phyloP scores from a whole-genome alignment of 2,113 vertebrate species.

The Campylomormyrus numenius region DNA sequence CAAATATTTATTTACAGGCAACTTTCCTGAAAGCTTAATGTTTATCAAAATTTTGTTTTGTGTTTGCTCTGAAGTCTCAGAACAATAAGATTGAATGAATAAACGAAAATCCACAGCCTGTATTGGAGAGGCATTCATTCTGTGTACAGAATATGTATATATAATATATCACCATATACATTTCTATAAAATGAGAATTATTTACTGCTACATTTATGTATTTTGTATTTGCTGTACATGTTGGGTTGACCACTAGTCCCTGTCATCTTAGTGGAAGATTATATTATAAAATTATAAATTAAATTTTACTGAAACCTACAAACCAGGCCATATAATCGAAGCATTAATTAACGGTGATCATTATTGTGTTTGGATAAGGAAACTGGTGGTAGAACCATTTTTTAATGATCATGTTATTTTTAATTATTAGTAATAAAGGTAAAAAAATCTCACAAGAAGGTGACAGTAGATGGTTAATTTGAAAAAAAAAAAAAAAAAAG shows the following conservation, averaged over 20 bases:
- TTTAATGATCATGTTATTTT: neutral
- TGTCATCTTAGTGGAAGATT: neutral
- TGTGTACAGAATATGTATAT: neutral
- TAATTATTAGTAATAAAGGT: neutral
- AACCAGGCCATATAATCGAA: neutral
- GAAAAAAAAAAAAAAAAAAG: neutral
- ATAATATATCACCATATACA: neutral
- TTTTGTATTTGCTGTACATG: neutral
- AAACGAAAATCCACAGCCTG: neutral
- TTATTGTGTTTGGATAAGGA: neutral
- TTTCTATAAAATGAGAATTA: neutral
- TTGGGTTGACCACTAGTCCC: neutral
- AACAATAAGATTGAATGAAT: neutral
- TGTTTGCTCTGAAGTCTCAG: neutral
- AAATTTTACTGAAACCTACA: neutral
- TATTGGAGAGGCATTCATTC: neutral
- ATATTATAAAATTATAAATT: neutral
- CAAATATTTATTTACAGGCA: neutral
- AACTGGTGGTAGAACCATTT: neutral
- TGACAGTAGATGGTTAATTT: neutral
- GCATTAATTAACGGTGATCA: neutral
- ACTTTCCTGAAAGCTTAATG: neutral
- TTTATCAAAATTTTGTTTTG: neutral
- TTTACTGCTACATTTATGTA: neutral
- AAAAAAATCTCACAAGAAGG: neutral